Base-by-base conservation (phyloP, 1,140 invertebrate genomes). In the Drosophila truncata region DNA sequence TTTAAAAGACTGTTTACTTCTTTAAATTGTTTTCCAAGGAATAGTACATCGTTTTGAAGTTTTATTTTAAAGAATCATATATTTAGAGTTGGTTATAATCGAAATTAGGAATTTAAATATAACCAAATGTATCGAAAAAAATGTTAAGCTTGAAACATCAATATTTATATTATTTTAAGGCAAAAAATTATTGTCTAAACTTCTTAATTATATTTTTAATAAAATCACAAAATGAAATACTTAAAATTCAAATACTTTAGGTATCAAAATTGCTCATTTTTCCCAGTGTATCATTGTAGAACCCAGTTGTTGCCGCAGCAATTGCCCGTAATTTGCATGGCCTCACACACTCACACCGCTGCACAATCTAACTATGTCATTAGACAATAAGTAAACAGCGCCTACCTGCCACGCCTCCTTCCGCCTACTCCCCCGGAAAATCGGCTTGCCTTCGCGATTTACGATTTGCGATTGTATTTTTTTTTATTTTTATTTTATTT, bases 271-370 rank as follows among this genome's bases (percentile, higher is more conserved):
- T 1, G 0, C n/a, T 8, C 0, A 14, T 29, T 62, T 64, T 25
- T n/a, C 13, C 0, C 57, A 10, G 57, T 65, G 62, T 4, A 64
- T 4, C 7, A 13, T 4, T n/a, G 10, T 42, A 42, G 27, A 64
- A 25, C 20, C 20, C 59, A 42, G 49, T 69, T 42, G 27, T 20
- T 58, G 37, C 46, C 49, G 69, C 65, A 37, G 62, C 82, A 88
- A 87, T 87, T 80, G 80, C 47, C 39, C 41, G 71, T 64, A 83
- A 87, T 87, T 86, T 86, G 80, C 83, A 87, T 88, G 64, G 67
- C 47, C 59, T 61, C 27, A 58, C 27, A 47, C 58, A 66, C 59
- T 49, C 42, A 80, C 59, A 67, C 33, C 11, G 41, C 47, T 33
- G 37, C 23, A 62, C 39, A 23, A 37, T 54, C 66, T 55, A 79